A percentile compares a stretch with the other conserved stretches of the same genome.
phyloP scores from a whole-genome alignment of 2,888 invertebrate genomes.

The Listrodromus nycthemerus region DNA sequence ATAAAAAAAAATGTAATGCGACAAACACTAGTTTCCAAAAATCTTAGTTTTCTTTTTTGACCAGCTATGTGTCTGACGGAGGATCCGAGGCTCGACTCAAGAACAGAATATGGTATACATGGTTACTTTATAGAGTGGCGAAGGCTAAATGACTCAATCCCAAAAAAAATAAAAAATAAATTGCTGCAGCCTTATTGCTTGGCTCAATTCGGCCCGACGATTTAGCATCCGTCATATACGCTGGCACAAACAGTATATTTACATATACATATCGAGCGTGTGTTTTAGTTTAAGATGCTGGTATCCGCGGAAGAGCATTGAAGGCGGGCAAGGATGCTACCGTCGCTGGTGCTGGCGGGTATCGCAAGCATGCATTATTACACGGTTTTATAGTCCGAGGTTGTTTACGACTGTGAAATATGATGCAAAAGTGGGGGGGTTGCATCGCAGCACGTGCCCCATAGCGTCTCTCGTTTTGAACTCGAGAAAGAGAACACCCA shows the following conservation, averaged over 20 bases:
- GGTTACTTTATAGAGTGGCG: background rate
- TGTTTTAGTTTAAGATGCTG: slow-evolving; percentile 39
- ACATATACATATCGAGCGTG: slow-evolving; percentile 22
- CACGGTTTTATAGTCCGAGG: slow-evolving; percentile 71
- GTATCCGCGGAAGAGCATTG: slow-evolving; percentile 33
- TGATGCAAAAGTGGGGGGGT: slow-evolving; percentile 45
- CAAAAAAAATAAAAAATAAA: background rate
- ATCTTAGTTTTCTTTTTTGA: no score
- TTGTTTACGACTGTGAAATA: slow-evolving; percentile 74
- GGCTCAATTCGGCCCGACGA: slow-evolving; percentile 14
- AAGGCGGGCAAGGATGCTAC: slow-evolving; percentile 3
- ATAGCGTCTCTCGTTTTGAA: slow-evolving; percentile 32
- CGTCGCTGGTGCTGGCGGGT: slow-evolving; percentile 22
- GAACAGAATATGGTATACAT: background rate
- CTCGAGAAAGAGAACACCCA: slow-evolving; percentile 13
- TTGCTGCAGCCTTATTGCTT: background rate
- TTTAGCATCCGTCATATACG: slow-evolving; percentile 22
- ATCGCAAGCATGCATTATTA: slow-evolving; percentile 73
- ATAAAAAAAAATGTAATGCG: background rate
- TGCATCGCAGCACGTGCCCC: slow-evolving; percentile 47
- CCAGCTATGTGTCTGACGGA: background rate
- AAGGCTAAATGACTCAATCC: background rate
- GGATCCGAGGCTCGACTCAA: background rate
- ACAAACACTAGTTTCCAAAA: background rate
- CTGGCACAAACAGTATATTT: background rate